Conservation (phyloP, 2,113 vertebrate genomes). For the Thymallus thymallus region DNA sequence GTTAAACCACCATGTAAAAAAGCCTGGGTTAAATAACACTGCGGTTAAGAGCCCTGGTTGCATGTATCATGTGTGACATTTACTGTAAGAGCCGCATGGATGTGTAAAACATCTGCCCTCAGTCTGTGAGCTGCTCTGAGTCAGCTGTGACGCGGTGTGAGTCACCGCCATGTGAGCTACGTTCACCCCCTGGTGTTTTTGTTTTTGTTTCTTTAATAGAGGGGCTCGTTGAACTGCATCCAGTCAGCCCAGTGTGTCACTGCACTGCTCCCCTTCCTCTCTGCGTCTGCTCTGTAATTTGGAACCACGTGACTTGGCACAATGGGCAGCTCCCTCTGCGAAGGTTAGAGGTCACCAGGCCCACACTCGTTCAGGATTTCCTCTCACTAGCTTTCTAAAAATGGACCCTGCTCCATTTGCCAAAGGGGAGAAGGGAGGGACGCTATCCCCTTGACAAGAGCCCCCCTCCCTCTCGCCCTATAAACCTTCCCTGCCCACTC, state of each 20-base stretch:
- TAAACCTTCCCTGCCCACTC: too few species aligned
- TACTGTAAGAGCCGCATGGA: slow-evolving; percentile 58
- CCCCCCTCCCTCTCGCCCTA: background rate
- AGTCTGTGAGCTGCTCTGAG: slow-evolving; percentile 50
- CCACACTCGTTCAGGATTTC: slow-evolving; percentile 62
- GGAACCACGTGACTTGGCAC: slow-evolving; percentile 26
- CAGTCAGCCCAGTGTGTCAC: slow-evolving; percentile 33
- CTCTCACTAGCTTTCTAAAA: slow-evolving; percentile 42
- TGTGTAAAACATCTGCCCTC: slow-evolving; percentile 52
- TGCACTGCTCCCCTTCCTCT: background rate
- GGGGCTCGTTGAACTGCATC: background rate
- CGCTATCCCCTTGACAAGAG: background rate
- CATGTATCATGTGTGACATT: slow-evolving; percentile 42
- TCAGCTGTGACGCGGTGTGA: slow-evolving; percentile 63
- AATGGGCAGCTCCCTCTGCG: slow-evolving; percentile 43
- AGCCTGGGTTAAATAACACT: slow-evolving; percentile 21
- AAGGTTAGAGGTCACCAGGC: slow-evolving; percentile 47
- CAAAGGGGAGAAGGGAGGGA: slow-evolving; percentile 16
- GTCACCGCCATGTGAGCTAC: slow-evolving; percentile 44
- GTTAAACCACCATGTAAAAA: slow-evolving; percentile 16
- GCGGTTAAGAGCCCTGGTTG: slow-evolving; percentile 30
- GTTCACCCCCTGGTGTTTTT: slow-evolving; percentile 11
- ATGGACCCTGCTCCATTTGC: slow-evolving; percentile 17
- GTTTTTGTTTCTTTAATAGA: background rate
- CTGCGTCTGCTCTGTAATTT: background rate